phyloP scores from a whole-genome alignment of 2,888 invertebrate species.

The Athripsodes cinereus region DNA sequence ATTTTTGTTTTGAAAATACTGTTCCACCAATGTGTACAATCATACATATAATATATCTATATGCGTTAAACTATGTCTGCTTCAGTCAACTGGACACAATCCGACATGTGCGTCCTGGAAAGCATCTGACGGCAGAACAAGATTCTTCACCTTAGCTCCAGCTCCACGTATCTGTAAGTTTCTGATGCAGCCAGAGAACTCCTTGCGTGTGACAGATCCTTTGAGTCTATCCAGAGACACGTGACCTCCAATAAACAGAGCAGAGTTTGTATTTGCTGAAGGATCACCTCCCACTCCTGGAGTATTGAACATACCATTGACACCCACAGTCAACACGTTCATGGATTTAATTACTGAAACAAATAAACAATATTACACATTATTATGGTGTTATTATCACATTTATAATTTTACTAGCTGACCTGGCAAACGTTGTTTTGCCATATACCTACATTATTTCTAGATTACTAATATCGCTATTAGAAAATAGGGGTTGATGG shows the following conservation, averaged over 20 bases:
- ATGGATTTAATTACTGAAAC: slow-evolving; percentile 77
- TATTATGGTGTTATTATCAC: too few species aligned
- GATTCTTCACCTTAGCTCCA: slow-evolving; percentile 14
- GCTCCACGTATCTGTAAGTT: slow-evolving; percentile 47
- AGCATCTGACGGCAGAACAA: slow-evolving; percentile 47
- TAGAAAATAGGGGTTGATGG: too few species aligned
- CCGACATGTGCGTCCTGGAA: slow-evolving; percentile 70
- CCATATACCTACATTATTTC: too few species aligned
- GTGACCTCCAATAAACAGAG: slow-evolving; percentile 89
- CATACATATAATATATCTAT: too few species aligned
- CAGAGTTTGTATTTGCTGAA: slow-evolving; percentile 69
- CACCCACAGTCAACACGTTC: slow-evolving; percentile 80
- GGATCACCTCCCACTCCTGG: slow-evolving; percentile 64
- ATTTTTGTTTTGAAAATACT: too few species aligned
- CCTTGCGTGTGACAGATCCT: slow-evolving; percentile 64
- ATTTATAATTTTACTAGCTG: too few species aligned
- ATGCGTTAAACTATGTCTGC: too few species aligned
- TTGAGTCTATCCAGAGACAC: slow-evolving; percentile 44
- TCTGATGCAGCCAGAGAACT: slow-evolving; percentile 75
- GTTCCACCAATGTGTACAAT: too few species aligned
- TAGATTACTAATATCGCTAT: too few species aligned
- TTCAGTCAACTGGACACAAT: slow-evolving; percentile 72
- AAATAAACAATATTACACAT: too few species aligned
- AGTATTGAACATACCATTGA: slow-evolving; percentile 72
- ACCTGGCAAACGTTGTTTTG: too few species aligned